Base-by-base conservation (phyloP, 1,140 invertebrate species). In the Camponotus vicinus region DNA sequence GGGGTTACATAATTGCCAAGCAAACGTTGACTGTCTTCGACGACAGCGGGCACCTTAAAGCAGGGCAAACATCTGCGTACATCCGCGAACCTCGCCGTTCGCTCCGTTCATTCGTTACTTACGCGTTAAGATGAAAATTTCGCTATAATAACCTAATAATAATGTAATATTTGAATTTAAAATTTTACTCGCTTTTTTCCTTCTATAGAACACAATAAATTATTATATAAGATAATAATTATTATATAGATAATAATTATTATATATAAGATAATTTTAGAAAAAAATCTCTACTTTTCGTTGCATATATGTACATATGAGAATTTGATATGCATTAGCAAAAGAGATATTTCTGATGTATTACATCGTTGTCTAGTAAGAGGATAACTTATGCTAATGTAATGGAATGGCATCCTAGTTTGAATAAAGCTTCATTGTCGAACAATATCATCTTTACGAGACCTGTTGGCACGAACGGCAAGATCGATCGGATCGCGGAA, bases 1-100 rank as follows among this genome's bases (percentile, higher is more conserved):
- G 88, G 89, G 84, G 73, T 93, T 93, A 93, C 93, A 93, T 93
- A 93, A 93, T 93, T 93, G 88, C 89, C 87, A 86, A 91, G 93
- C 87, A 93, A 93, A 93, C 93, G 92, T 93, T 93, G 93, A 93
- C 93, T 93, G 93, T 93, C 93, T 92, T 91, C 88, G 86, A 85
- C 86, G 76, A 80, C 67, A 45, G 83, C 70, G 64, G 64, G 75
- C 40, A 88, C 78, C 83, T 86, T 91, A 90, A 90, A 90, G 86
- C 71, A 86, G 90, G 45, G 86, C 89, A 90, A 90, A 90, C 87
- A 90, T 77, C 63, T 82, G 63, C 73, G 78, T 49, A 55, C 27
- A 86, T 80, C 57, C 66, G 64, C 69, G 59, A 42, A 52, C 27
- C 5, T 40, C 69, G 37, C 18, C 32, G 7, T 52, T 61, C 40